These are phyloP conservation scores for Apantesis nais DNA, from an alignment of 2,888 invertebrate genomes.

Conservation along the genomic window DNA sequence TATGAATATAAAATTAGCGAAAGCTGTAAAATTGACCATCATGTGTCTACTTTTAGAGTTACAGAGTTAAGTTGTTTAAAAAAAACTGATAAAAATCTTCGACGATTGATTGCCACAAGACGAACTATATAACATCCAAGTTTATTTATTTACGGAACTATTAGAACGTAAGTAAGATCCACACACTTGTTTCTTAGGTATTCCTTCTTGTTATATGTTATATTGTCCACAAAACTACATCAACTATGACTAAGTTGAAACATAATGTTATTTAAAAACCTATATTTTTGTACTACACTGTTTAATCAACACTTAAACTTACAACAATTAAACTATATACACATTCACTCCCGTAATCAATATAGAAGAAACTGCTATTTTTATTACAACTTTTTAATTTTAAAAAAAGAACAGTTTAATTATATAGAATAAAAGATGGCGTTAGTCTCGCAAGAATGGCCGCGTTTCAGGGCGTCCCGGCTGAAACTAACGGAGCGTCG, in stretches of 20 bases:
- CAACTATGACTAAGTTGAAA: neutral
- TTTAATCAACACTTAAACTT: neutral
- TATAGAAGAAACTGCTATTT: neutral
- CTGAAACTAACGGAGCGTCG: constrained; percentile 50
- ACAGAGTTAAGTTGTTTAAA: too few species aligned
- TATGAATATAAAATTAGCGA: too few species aligned
- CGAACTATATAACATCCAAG: neutral
- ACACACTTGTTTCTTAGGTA: neutral
- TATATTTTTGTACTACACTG: neutral
- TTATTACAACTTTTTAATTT: neutral
- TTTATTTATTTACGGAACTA: neutral
- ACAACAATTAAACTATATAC: neutral
- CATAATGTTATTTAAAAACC: neutral
- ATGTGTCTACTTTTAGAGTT: too few species aligned
- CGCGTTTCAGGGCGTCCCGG: constrained; percentile 48
- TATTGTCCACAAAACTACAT: neutral
- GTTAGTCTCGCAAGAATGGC: constrained; percentile 30
- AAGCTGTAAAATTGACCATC: too few species aligned
- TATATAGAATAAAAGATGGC: constrained; percentile 12
- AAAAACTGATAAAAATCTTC: too few species aligned
- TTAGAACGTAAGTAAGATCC: neutral
- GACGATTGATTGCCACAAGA: too few species aligned
- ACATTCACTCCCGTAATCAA: neutral
- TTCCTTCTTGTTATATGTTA: neutral
- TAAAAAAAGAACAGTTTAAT: neutral